These are phyloP conservation scores for Salminus brasiliensis DNA, from an alignment of 2,113 vertebrate genomes.

Conservation along the genomic window DNA sequence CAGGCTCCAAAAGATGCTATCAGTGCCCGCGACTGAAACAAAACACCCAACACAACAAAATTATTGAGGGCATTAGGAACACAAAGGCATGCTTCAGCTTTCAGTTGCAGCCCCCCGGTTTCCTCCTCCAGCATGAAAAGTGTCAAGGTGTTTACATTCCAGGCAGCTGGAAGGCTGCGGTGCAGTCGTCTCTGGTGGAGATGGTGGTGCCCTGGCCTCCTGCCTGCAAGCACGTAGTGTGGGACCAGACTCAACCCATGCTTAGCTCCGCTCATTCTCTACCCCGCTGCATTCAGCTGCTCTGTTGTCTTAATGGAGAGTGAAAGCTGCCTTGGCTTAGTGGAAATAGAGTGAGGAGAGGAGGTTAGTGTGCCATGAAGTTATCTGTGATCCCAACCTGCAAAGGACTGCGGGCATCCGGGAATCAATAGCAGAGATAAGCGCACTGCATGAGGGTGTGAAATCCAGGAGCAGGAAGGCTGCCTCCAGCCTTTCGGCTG, in stretches of 20 bases:
- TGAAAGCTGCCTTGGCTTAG: constrained; percentile 40
- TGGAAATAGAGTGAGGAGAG: constrained; percentile 12
- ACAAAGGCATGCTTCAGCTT: constrained; percentile 36
- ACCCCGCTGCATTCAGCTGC: neutral
- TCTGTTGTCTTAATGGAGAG: constrained; percentile 42
- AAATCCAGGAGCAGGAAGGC: neutral
- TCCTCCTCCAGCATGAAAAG: constrained; percentile 19
- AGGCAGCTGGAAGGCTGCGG: constrained; percentile 26
- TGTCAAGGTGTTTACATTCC: constrained; percentile 61
- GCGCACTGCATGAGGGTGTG: constrained; percentile 13
- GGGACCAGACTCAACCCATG: neutral
- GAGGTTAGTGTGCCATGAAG: constrained; percentile 42
- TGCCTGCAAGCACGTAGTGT: constrained; percentile 40
- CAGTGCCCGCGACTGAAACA: constrained; percentile 39
- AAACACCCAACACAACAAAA: constrained; percentile 43
- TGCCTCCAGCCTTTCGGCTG: constrained; percentile 1
- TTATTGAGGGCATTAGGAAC: constrained; percentile 38
- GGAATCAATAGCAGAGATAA: constrained; percentile 42
- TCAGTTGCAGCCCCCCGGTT: constrained; percentile 7
- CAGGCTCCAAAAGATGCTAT: constrained; percentile 49
- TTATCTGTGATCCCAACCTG: constrained; percentile 30
- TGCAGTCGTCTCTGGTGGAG: constrained; percentile 38
- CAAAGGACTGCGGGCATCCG: constrained; percentile 30
- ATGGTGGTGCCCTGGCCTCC: constrained; percentile 34
- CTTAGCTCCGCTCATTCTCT: constrained; percentile 22